Conservation (phyloP, 2,113 vertebrate genomes). For the Pluvianellus socialis region DNA sequence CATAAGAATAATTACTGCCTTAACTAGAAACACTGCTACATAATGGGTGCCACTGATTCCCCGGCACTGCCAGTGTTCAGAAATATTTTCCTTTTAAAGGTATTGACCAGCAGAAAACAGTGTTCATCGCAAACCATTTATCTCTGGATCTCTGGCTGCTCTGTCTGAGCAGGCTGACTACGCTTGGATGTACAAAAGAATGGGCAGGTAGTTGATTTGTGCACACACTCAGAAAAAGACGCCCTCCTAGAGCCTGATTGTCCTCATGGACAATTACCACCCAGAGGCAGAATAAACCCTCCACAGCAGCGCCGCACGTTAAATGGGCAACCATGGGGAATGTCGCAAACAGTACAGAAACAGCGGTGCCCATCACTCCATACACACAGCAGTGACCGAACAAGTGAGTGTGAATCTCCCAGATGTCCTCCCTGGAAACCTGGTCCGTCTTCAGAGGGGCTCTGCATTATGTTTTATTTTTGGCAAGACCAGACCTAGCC, state of each 20-base stretch:
- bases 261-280: accelerated
- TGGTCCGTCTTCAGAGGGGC: accelerated
- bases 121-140: background rate
- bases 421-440: background rate
- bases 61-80: background rate
- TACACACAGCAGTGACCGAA: background rate
- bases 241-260: background rate
- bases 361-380: background rate
- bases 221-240: background rate
- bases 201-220: background rate
- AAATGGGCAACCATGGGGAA: accelerated
- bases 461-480: background rate
- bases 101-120: background rate
- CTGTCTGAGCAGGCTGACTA: background rate
- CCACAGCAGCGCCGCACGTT: background rate
- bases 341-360: background rate
- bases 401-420: background rate
- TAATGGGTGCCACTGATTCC: background rate
- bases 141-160: accelerated
- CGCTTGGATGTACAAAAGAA: background rate
- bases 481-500: background rate
- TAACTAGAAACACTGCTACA: background rate
- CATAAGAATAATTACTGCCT: background rate
- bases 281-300: background rate
- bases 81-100: background rate